Percentiles rank a stretch among this genome's conserved stretches.
Conservation (phyloP, 2,888 invertebrate genomes). For the Leptopterna dolabrata region DNA sequence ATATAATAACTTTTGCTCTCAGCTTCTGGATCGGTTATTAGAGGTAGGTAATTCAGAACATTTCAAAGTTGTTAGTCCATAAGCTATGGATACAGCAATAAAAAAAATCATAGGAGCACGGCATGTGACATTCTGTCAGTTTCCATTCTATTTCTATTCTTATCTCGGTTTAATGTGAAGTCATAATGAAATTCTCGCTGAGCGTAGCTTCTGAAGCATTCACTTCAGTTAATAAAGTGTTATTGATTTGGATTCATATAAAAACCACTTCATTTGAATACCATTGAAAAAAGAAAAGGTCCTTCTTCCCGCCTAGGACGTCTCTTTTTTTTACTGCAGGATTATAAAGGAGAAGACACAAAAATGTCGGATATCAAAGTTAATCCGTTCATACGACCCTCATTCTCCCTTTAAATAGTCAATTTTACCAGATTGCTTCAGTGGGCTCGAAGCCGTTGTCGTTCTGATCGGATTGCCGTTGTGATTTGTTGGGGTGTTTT, state of each 20-base stretch:
- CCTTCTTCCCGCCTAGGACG: background rate
- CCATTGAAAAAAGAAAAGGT: background rate
- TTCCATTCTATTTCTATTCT: no score
- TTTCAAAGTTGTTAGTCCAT: no score
- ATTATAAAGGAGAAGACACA: background rate
- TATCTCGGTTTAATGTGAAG: no score
- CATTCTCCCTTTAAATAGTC: background rate
- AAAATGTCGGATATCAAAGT: background rate
- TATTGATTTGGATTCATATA: background rate
- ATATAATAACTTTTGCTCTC: no score
- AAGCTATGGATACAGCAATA: no score
- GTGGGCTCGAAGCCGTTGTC: background rate
- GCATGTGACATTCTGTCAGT: no score
- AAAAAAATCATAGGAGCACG: no score
- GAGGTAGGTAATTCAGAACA: no score
- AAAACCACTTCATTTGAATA: background rate
- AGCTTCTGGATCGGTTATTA: no score
- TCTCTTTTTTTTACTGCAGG: background rate
- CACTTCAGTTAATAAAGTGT: background rate
- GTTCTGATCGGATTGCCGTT: background rate
- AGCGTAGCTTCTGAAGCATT: background rate
- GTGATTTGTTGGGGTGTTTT: slow-evolving; percentile 11
- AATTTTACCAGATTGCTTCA: background rate
- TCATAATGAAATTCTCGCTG: no score
- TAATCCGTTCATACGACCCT: background rate